Base-by-base conservation (phyloP, 2,888 invertebrate species). In the Pristionchus exspectatus region DNA sequence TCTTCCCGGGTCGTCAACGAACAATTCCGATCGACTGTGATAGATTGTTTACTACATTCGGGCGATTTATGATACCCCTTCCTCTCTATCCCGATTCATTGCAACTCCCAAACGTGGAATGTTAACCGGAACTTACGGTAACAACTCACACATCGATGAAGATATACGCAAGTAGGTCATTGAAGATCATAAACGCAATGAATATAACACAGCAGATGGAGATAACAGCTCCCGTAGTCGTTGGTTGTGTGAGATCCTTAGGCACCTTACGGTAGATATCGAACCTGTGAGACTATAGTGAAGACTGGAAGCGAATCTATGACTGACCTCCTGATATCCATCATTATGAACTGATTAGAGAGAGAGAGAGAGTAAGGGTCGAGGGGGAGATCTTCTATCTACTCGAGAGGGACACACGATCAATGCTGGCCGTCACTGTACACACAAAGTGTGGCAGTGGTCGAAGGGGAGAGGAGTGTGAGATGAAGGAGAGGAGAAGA, bases 211-310 rank as follows among this genome's bases (percentile, higher is more conserved):
- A 92, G 12, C 88, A 77, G 16, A 93, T 92, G 5, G 92, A 94
- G 56, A 93, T 92, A 9, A 92, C 88, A 16, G 93, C 93, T 24
- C 93, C 93, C 16, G 90, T 91, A 3, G 96, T 91, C 2, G 96
- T 96, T 0, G 96, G 96, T 93, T 96, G 96, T 0, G 96, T 96
- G 90, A 96, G 95, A 93, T 96, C 96, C 93, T 96, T 96, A 0
- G 96, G 96, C 27, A 96, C 95, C 93, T 96, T 96, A n/a, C 96
- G 95, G 93, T 96, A 96, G 85, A 96, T 96, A 92, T 96, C 96
- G 91, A 96, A 95, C 93, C 96, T 96, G 94, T 30, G 66, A 54
- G 21, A n/a, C 0, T 5, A 12, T 33, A 56, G 38, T 66, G 14
- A 30, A 5, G 30, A 59, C 16, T 56, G 83, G 59, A 33, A 59